phyloP scores from a whole-genome alignment of 2,888 invertebrate species.

The Rhagonycha fulva region DNA sequence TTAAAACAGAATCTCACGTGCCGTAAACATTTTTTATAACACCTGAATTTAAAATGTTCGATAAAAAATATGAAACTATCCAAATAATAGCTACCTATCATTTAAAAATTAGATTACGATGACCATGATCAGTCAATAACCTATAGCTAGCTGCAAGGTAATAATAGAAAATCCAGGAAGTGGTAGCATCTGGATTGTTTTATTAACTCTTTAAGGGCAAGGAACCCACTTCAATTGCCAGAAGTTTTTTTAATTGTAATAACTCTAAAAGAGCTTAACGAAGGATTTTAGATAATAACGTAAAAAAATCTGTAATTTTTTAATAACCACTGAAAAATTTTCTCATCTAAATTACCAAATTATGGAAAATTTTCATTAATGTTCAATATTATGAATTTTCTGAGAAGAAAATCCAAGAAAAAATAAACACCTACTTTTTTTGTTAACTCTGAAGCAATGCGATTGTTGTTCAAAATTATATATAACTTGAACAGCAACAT shows the following conservation, averaged over 20 bases:
- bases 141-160: background rate
- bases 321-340: background rate
- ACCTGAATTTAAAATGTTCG: constrained; percentile 11
- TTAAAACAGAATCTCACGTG: constrained; percentile 32
- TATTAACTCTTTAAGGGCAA: constrained; percentile 32
- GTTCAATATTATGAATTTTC: background rate
- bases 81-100: background rate
- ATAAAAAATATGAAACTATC: background rate
- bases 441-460: too few species aligned
- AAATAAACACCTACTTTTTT: background rate
- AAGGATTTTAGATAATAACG: background rate
- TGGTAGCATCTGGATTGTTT: constrained; percentile 30
- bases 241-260: background rate
- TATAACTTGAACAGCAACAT: background rate
- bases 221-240: constrained; percentile 26
- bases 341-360: background rate
- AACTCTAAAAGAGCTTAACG: background rate
- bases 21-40: constrained; percentile 27
- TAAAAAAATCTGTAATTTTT: background rate
- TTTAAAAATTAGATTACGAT: background rate
- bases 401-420: background rate
- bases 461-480: background rate
- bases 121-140: background rate
- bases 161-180: constrained; percentile 10
- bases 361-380: background rate